These are phyloP conservation scores for Neopipo cinnamomea DNA, from an alignment of 2,113 vertebrate species.

Conservation along the genomic window DNA sequence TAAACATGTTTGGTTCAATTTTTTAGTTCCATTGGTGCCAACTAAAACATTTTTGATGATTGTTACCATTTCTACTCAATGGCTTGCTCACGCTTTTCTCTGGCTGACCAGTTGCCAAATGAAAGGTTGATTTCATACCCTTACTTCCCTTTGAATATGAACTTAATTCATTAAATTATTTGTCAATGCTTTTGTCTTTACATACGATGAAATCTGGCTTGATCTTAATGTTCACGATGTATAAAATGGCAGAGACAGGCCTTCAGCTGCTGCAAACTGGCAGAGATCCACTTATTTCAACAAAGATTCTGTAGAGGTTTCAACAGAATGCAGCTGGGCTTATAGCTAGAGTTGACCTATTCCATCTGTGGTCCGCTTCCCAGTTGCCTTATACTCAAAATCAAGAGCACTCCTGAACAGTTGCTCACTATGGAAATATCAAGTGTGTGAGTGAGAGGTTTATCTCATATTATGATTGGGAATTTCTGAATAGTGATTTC, in stretches of 20 bases:
- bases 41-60: not conserved
- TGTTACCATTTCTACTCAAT: not conserved
- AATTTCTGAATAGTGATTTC: not conserved
- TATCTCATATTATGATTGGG: not conserved
- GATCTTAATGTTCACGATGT: not conserved
- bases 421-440: not conserved
- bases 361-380: not conserved
- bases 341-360: not conserved
- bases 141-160: not conserved
- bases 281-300: not conserved
- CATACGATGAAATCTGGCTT: not conserved
- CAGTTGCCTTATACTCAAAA: not conserved
- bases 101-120: not conserved
- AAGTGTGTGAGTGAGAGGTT: not conserved
- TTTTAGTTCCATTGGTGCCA: not conserved
- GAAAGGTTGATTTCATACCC: not conserved
- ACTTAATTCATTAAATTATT: not conserved
- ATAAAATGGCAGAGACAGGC: not conserved
- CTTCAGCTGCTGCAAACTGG: not conserved
- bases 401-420: not conserved
- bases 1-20: not conserved
- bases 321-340: not conserved
- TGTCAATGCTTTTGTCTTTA: not conserved
- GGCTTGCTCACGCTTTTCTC: not conserved
- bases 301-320: not conserved